Percentiles rank a stretch among this genome's conserved stretches.
phyloP scores from a whole-genome alignment of 2,888 invertebrate species.

The Graphium colonna region DNA sequence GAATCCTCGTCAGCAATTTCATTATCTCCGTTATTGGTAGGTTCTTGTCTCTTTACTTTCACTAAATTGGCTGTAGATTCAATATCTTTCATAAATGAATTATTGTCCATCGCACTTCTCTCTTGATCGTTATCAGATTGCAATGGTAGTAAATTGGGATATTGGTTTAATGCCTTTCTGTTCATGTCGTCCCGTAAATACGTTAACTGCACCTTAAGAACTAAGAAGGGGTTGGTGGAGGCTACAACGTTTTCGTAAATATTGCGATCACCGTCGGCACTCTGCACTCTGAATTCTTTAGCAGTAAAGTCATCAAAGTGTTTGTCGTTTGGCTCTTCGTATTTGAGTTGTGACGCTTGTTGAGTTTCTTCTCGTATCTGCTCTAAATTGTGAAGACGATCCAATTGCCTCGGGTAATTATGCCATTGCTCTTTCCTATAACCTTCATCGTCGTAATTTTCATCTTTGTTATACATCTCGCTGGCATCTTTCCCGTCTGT shows the following conservation, averaged over 20 bases:
- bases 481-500: constrained; percentile 46
- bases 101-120: constrained; percentile 31
- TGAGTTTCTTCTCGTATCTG: constrained; percentile 31
- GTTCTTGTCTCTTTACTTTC: constrained; percentile 52
- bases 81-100: constrained; percentile 34
- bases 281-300: constrained; percentile 44
- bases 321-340: constrained; percentile 27
- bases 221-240: constrained; percentile 53
- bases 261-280: constrained; percentile 39
- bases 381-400: constrained; percentile 50
- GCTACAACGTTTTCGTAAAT: constrained; percentile 42
- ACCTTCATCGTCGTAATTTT: constrained; percentile 45
- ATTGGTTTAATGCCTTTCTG: constrained; percentile 34
- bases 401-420: constrained; percentile 64
- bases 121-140: constrained; percentile 31
- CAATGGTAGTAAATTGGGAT: constrained; percentile 31
- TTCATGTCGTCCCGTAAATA: constrained; percentile 46
- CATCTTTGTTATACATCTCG: constrained; percentile 26
- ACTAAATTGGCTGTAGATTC: constrained; percentile 40
- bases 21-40: constrained; percentile 33
- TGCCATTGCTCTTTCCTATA: constrained; percentile 67
- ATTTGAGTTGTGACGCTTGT: constrained; percentile 26
- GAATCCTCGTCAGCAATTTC: constrained; percentile 37
- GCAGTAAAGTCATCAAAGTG: constrained; percentile 32
- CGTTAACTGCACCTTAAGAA: constrained; percentile 61